Base-by-base conservation (phyloP, 2,797 vertebrate species). In the Hydrocynus forskahlii region DNA sequence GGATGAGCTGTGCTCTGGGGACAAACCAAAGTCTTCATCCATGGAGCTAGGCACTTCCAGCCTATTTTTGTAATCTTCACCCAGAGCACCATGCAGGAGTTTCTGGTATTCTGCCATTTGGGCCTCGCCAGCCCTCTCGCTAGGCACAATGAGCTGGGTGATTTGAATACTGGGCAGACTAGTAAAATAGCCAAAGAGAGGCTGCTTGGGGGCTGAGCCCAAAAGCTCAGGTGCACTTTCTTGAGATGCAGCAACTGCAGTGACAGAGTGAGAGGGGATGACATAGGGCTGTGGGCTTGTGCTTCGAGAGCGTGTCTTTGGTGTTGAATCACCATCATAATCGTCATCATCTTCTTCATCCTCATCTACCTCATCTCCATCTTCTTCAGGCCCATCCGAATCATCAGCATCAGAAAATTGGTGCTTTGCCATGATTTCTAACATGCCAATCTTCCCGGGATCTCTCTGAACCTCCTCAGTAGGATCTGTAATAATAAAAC, bases 381-480 rank as follows among this genome's bases (percentile, higher is more conserved):
- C 97, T 57, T 99, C 98, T 43, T 94, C 94, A 0, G 72, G 91
- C 0, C 95, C 97, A 1, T 98, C 97, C 0, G 97, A 97, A 86
- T 99, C 97, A 75, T 99, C 97, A 0, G 96, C 97, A 0, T 99
- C 98, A 0, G 97, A 99, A 91, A 99, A 99, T 91, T 99, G 98
- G 86, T 99, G 98, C 4, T 96, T 95, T 1, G 95, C 89, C 88
- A 96, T 93, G 78, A 91, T 83, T 9, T 93, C 90, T 59, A 93
- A 89, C 76, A 92, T 79, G 85, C 90, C 90, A 45, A 89, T 91
- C 91, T 97, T 97, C 84, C 96, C 96, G 14, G 92, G 84, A 5
- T 92, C 93, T 87, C 94, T 95, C 81, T 95, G 96, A 81, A 94
- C 93, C 80, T 99, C 97, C 68, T 98, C 97, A 4, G 81, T 80